phyloP scores from a whole-genome alignment of 2,888 invertebrate species.

The Margaritifera margaritifera region DNA sequence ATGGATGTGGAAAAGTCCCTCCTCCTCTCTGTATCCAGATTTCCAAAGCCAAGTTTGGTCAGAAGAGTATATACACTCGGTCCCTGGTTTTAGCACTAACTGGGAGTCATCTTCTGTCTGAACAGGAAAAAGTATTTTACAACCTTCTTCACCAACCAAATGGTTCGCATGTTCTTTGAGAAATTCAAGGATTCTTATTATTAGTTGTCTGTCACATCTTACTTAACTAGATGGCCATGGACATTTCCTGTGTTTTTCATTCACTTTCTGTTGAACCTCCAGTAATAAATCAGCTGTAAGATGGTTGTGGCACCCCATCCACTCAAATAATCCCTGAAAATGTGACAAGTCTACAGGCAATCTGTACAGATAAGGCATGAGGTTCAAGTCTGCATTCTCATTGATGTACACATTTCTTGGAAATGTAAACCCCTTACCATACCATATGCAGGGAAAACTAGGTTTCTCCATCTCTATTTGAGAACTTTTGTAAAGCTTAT shows the following conservation, averaged over 20 bases:
- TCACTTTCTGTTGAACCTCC: conserved; percentile 9
- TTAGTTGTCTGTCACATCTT: neutral
- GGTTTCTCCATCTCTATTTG: no score
- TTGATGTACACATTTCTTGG: conserved; percentile 7
- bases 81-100: conserved; percentile 12
- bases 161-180: conserved; percentile 7
- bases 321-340: conserved; percentile 11
- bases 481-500: no score
- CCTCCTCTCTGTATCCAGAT: conserved; percentile 14
- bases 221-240: neutral
- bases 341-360: conserved; percentile 15
- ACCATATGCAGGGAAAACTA: neutral
- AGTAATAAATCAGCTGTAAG: conserved; percentile 4
- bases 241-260: conserved; percentile 2
- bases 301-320: conserved; percentile 8
- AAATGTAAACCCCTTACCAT: conserved; percentile 22
- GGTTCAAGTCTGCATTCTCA: conserved; percentile 8
- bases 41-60: conserved; percentile 16
- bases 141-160: conserved; percentile 3
- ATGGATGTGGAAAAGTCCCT: conserved; percentile 43
- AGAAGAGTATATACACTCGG: conserved; percentile 21
- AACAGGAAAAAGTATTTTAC: conserved; percentile 15
- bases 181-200: conserved; percentile 8
- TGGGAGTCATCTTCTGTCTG: conserved; percentile 11
- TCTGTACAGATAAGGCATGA: conserved; percentile 20